Percentiles rank a stretch among this genome's conserved stretches.
These are phyloP conservation scores for Nannobrachium achirus DNA, from an alignment of 2,113 vertebrate species.

Conservation along the genomic window DNA sequence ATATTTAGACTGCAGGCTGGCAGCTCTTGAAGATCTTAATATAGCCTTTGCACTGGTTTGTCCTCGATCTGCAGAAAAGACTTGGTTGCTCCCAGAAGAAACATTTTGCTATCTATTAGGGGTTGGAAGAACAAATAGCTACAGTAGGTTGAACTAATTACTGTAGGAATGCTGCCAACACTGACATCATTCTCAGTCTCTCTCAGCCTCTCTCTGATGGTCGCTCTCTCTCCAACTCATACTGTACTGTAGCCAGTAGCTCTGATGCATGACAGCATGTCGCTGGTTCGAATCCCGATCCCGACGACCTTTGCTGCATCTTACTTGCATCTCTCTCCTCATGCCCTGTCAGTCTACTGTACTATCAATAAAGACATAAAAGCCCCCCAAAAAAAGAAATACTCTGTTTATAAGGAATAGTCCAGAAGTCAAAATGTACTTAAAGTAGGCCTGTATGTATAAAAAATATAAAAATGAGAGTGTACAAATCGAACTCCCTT, in stretches of 20 bases:
- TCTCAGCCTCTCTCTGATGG: constrained; percentile 5
- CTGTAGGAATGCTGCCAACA: constrained; percentile 66
- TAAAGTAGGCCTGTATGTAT: too few species aligned
- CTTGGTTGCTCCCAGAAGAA: constrained; percentile 62
- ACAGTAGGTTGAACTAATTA: constrained; percentile 71
- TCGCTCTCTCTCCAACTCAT: constrained; percentile 25
- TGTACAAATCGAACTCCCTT: too few species aligned
- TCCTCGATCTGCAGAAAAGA: constrained; percentile 50
- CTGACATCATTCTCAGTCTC: background rate
- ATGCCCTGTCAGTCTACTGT: too few species aligned
- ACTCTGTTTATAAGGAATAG: too few species aligned
- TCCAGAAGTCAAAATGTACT: too few species aligned
- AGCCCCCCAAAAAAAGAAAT: too few species aligned
- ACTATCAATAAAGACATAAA: too few species aligned
- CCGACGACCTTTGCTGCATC: too few species aligned
- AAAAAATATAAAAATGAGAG: too few species aligned
- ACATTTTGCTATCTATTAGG: constrained; percentile 61
- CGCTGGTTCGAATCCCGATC: too few species aligned
- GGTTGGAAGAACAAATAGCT: constrained; percentile 69
- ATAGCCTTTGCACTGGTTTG: constrained; percentile 31
- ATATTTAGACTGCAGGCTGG: background rate
- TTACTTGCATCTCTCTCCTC: too few species aligned
- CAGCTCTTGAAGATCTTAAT: constrained; percentile 18
- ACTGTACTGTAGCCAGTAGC: constrained; percentile 30
- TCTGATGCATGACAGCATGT: too few species aligned